Evolutionary conservation across 2,888 invertebrate species (phyloP), one percentile per base, ranked within the genome.

Genomic region (Siphonodentalium dalli): DNA sequence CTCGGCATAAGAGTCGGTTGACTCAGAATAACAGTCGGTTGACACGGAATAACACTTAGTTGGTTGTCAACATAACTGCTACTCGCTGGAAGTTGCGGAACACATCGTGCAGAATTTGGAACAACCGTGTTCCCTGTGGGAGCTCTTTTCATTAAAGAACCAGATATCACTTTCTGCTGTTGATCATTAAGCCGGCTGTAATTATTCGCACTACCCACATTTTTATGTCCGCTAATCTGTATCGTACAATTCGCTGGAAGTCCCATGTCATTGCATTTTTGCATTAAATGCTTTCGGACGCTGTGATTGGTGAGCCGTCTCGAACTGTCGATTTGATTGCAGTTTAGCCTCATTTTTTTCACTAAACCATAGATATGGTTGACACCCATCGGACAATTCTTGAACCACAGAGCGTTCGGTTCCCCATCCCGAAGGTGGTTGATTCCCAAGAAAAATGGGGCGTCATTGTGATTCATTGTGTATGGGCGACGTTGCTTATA

Each of bases 181-280:
- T 20, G n/a, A 5, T 34, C 24, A 23, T 50, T 50, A 8, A 38
- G 23, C 23, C 33, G 43, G 28, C 43, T 43, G 38, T 50, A 50
- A 11, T 42, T 43, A 21, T 50, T 50, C 3, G 44, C 37, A 21
- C 43, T 50, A 4, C 31, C 20, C 2, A 50, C 33, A 20, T 38
- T 50, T 15, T 50, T 42, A 26, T 50, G 50, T 13, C 43, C 50
- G 38, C 50, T 43, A 9, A 50, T 43, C 39, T 43, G 50, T 20
- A 50, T 28, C 11, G 50, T 43, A 11, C 38, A 21, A 21, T 23
- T 43, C 18, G 43, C 43, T 35, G 21, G 29, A 1, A 50, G 31
- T 7, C 43, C 38, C 33, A 50, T 33, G 23, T 50, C 43, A 23
- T 38, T 43, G 21, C 43, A 50, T 20, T 48, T 48, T 11, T 48